Conservation (phyloP, 2,113 vertebrate genomes). For the Oncorhynchus mykiss region DNA sequence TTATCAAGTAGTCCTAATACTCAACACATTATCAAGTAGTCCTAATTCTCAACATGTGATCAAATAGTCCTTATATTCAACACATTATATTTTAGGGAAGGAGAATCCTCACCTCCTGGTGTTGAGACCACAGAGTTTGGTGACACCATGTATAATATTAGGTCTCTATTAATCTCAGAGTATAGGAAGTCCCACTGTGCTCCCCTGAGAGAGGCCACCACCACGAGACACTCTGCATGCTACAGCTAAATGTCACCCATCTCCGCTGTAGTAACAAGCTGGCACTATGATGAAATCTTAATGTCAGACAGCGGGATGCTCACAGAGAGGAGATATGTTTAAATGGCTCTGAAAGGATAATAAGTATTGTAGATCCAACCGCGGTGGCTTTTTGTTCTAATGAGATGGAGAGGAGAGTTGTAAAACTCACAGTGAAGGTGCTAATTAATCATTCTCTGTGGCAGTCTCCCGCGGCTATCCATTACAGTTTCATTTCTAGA, state of each 20-base stretch:
- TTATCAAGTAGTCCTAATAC: too few species aligned
- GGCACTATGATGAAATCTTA: constrained; percentile 54
- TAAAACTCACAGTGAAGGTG: constrained; percentile 81
- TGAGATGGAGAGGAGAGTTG: constrained; percentile 78
- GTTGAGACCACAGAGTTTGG: constrained; percentile 72
- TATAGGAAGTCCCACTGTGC: constrained; percentile 57
- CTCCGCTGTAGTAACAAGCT: constrained; percentile 70
- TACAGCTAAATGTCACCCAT: constrained; percentile 82
- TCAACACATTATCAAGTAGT: too few species aligned
- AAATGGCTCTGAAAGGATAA: constrained; percentile 82
- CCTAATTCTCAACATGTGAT: too few species aligned
- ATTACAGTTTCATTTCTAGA: constrained; percentile 72
- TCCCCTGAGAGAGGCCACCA: constrained; percentile 46
- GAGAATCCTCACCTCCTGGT: constrained; percentile 44
- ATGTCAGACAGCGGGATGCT: constrained; percentile 78
- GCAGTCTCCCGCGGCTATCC: constrained; percentile 79
- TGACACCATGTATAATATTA: constrained; percentile 74
- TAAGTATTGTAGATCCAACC: constrained; percentile 77
- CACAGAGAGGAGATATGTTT: constrained; percentile 80
- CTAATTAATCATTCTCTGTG: constrained; percentile 90
- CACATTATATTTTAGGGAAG: constrained; percentile 46
- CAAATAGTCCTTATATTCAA: neutral
- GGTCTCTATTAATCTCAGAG: constrained; percentile 78
- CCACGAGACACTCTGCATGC: constrained; percentile 70
- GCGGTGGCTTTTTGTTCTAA: constrained; percentile 76